These are phyloP conservation scores for Rhyacichthys aspro DNA, from an alignment of 2,797 vertebrate genomes.

Conservation along the genomic window DNA sequence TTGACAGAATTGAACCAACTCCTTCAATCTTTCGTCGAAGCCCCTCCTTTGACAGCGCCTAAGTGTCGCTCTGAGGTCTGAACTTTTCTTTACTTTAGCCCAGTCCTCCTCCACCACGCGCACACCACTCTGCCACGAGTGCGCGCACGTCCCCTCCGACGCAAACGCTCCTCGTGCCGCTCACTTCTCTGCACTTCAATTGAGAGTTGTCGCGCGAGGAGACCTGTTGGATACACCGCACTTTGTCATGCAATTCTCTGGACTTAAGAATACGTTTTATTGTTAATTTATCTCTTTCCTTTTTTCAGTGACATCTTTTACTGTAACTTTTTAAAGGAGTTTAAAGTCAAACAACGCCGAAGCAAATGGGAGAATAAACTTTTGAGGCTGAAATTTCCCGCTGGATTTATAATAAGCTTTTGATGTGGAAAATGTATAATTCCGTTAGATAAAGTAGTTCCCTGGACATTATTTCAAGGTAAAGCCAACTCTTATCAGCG, in stretches of 20 bases:
- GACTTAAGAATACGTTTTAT: constrained; percentile 18
- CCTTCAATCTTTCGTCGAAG: constrained; percentile 48
- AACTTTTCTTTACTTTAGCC: constrained; percentile 57
- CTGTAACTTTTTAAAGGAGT: constrained; percentile 30
- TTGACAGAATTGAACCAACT: not conserved
- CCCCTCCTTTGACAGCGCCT: constrained; percentile 58
- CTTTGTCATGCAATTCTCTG: not conserved
- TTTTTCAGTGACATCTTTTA: constrained; percentile 7
- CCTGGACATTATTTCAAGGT: constrained; percentile 64
- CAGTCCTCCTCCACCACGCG: constrained; percentile 40
- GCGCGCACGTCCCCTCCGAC: not conserved
- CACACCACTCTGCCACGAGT: not conserved
- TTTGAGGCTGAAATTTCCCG: constrained; percentile 31
- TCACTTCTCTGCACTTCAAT: constrained; percentile 33
- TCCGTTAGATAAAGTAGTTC: constrained; percentile 51
- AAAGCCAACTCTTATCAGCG: constrained; percentile 26
- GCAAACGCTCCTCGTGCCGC: constrained; percentile 36
- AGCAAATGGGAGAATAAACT: constrained; percentile 41
- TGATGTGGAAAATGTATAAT: constrained; percentile 52
- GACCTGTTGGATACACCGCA: constrained; percentile 40
- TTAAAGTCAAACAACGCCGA: constrained; percentile 9
- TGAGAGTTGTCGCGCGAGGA: constrained; percentile 20
- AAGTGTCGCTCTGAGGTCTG: constrained; percentile 62
- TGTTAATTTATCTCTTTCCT: not conserved
- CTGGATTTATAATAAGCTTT: constrained; percentile 50